A percentile compares a stretch with the other conserved stretches of the same genome.
Conservation (phyloP, 2,888 invertebrate species). For the Macrosoma leucophasiata region DNA sequence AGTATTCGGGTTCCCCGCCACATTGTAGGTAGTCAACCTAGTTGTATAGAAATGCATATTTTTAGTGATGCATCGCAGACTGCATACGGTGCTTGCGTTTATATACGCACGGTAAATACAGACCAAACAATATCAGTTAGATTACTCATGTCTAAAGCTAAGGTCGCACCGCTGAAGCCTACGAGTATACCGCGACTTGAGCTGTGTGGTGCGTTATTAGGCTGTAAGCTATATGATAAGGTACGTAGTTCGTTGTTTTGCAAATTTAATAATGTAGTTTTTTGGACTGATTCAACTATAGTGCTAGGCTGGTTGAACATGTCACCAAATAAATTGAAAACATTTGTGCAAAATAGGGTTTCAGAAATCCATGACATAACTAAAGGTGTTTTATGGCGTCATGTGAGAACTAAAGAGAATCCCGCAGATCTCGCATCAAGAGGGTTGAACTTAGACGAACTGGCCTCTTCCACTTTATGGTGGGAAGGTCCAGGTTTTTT, state of each 20-base stretch:
- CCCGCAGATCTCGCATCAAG: slow-evolving; percentile 6
- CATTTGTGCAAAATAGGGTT: slow-evolving; percentile 23
- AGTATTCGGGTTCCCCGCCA: slow-evolving; percentile 15
- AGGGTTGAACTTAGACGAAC: slow-evolving; percentile 5
- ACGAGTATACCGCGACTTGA: slow-evolving; percentile 15
- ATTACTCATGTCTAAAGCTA: slow-evolving; percentile 18
- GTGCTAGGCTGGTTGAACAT: slow-evolving; percentile 24
- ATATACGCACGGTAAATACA: slow-evolving; percentile 21
- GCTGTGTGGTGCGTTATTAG: slow-evolving; percentile 27
- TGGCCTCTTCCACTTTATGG: slow-evolving; percentile 6
- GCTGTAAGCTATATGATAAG: slow-evolving; percentile 21
- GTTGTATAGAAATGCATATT: slow-evolving; percentile 19
- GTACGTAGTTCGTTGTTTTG: slow-evolving; percentile 14
- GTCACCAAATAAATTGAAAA: slow-evolving; percentile 20
- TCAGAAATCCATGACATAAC: slow-evolving; percentile 17
- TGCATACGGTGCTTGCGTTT: slow-evolving; percentile 28
- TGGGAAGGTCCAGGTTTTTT: slow-evolving; percentile 13
- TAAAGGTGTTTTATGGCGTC: slow-evolving; percentile 15
- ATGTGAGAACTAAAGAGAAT: slow-evolving; percentile 22
- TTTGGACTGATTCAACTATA: slow-evolving; percentile 26
- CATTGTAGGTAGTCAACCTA: slow-evolving; percentile 3
- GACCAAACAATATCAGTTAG: slow-evolving; percentile 14
- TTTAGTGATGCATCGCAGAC: slow-evolving; percentile 26
- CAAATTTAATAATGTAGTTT: slow-evolving; percentile 17
- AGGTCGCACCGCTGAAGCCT: slow-evolving; percentile 12